phyloP scores from a whole-genome alignment of 2,888 invertebrate genomes.

The Amiota minor region DNA sequence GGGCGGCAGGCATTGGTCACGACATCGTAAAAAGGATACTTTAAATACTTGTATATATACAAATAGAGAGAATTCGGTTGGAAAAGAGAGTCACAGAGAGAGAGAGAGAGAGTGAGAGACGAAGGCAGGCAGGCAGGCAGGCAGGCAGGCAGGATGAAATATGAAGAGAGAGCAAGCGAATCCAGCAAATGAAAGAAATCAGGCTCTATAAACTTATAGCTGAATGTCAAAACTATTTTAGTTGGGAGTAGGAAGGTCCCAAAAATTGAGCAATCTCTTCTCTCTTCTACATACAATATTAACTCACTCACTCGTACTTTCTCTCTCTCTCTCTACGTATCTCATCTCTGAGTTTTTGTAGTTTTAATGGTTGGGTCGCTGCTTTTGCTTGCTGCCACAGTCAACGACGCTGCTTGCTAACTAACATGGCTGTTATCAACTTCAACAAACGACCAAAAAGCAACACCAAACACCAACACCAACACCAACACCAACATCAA shows the following conservation, averaged over 20 bases:
- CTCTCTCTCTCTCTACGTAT: no score
- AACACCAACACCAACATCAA: neutral
- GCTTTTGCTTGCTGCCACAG: neutral
- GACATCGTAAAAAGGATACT: conserved; percentile 36
- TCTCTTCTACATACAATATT: no score
- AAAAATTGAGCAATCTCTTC: no score
- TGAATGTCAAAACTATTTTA: no score
- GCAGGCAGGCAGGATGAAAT: no score
- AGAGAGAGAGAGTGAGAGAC: neutral
- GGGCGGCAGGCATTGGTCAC: conserved; percentile 35
- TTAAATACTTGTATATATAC: neutral
- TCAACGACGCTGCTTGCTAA: neutral
- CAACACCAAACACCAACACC: conserved; percentile 8
- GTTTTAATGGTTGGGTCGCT: neutral
- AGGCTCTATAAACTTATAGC: no score
- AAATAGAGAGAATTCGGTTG: neutral
- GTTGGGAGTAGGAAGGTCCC: no score
- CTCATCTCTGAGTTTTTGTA: no score
- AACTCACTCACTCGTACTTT: no score
- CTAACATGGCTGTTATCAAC: conserved; percentile 64
- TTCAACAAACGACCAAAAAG: conserved; percentile 22
- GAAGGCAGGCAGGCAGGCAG: no score
- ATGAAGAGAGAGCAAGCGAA: no score
- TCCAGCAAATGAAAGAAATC: no score
- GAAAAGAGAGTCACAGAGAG: neutral